Conservation (phyloP, 2,888 invertebrate genomes). For the Drosophila macrospina region DNA sequence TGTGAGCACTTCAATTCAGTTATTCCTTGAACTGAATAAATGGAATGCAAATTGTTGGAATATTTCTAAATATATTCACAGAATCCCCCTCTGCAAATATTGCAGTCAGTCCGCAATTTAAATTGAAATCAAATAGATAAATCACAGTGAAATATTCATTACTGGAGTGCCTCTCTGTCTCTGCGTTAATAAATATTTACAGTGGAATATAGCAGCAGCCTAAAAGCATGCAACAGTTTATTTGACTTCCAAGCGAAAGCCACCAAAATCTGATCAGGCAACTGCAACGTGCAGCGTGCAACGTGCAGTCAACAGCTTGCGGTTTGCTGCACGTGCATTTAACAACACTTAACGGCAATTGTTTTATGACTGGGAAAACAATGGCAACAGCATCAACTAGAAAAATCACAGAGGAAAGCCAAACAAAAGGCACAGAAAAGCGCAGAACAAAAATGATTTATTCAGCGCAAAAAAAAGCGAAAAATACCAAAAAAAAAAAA, state of each 20-base stretch:
- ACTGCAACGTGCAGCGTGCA: conserved; percentile 8
- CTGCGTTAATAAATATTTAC: conserved; percentile 18
- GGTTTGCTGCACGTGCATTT: conserved; percentile 51
- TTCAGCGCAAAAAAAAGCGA: conserved; percentile 57
- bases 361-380: conserved; percentile 64
- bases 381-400: conserved; percentile 25
- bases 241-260: conserved; percentile 1
- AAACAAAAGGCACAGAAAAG: conserved; percentile 52
- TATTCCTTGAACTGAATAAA: too few relatives aligned
- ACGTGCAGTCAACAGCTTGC: conserved; percentile 13
- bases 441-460: conserved; percentile 63
- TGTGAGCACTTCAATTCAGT: too few relatives aligned
- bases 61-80: too few relatives aligned
- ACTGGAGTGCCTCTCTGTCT: not conserved
- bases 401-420: conserved; percentile 46
- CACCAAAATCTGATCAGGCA: conserved; percentile 26
- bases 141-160: conserved; percentile 3
- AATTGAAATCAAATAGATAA: not conserved
- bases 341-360: conserved; percentile 77
- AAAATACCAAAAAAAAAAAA: conserved; percentile 15
- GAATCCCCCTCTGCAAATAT: not conserved
- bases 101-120: not conserved
- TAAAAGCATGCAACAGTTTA: conserved; percentile 55
- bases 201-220: not conserved
- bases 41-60: too few relatives aligned